Base-by-base conservation (phyloP, 2,888 invertebrate genomes). In the Lycophotia porphyrea region DNA sequence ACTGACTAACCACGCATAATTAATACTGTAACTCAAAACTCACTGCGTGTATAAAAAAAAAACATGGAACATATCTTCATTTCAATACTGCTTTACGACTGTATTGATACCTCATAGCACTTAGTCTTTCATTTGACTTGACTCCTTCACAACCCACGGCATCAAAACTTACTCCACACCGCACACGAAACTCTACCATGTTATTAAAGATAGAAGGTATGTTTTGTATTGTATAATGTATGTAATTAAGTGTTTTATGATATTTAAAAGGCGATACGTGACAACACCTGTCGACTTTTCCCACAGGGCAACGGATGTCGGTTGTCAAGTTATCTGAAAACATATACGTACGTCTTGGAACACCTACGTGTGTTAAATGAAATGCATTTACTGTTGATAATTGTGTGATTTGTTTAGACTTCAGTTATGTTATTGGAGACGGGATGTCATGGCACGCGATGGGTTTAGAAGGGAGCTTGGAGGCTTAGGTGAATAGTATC, bases 251-350 rank as follows among this genome's bases (percentile, higher is more conserved):
- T 88, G 87, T 87, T 91, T 88, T 84, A 87, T 87, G 84, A 84
- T 87, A 86, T 88, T 89, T 87, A 86, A 90, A n/a, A 88, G 87
- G 89, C 90, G 94, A 93, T 94, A 94, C 93, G 91, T 93, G 94
- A 93, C 91, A 93, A 89, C 96, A 96, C 96, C 96, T 96, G 96
- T 93, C 93, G 86, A 86, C 92, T 95, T 96, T 96, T 96, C 96
- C 95, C 95, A 95, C 95, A 94, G 90, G 60, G 83, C 87, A 92
- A 89, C 95, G 96, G 96, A 95, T 95, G 94, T 93, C 88, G 91
- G 91, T 90, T 92, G 94, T 94, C 94, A 88, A 89, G 91, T 88
- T 93, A 94, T 95, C 94, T 94, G 92, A 92, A 94, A 93, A 94
- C 92, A 93, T 91, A 91, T 90, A 91, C 90, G 84, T 80, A 87